Percentiles rank a stretch among this genome's conserved stretches.
Conservation (phyloP, 53 echinoderm and acorn worm genomes). For the Henricia sp. region DNA sequence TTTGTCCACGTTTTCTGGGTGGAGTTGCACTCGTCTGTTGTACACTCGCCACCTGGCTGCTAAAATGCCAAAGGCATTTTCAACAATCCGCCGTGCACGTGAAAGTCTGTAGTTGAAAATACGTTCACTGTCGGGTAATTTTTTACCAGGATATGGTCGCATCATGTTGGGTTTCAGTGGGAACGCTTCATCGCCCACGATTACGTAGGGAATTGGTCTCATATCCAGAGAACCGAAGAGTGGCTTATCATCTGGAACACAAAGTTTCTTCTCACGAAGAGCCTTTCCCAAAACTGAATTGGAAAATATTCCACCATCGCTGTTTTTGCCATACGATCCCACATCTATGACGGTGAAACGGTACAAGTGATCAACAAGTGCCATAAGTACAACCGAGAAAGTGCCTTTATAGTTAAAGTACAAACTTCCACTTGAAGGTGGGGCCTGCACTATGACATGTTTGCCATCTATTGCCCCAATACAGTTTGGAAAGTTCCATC, state of each 20-base stretch:
- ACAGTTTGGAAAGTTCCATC: slow-evolving; percentile 24
- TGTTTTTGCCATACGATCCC: background rate
- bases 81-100: slow-evolving; percentile 30
- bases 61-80: slow-evolving; percentile 60
- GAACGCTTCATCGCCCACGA: slow-evolving; percentile 60
- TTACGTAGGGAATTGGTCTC: slow-evolving; percentile 2
- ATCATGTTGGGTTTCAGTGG: slow-evolving; percentile 44
- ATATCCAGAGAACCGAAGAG: background rate
- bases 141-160: slow-evolving; percentile 28
- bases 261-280: slow-evolving; percentile 1
- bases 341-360: slow-evolving; percentile 33
- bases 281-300: slow-evolving; percentile 9
- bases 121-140: slow-evolving; percentile 3
- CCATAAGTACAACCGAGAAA: slow-evolving; percentile 42
- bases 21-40: slow-evolving; percentile 13
- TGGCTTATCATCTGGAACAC: background rate
- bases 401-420: slow-evolving; percentile 47
- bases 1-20: slow-evolving; percentile 5
- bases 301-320: slow-evolving; percentile 1
- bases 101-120: slow-evolving; percentile 60
- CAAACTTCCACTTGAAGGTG: slow-evolving; percentile 12
- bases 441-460: slow-evolving; percentile 44
- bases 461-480: slow-evolving; percentile 66
- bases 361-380: slow-evolving; percentile 33
- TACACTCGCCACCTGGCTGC: slow-evolving; percentile 31